Evolutionary conservation across 2,113 vertebrate species (phyloP).

Genomic region (Siphamia tubifer): DNA sequence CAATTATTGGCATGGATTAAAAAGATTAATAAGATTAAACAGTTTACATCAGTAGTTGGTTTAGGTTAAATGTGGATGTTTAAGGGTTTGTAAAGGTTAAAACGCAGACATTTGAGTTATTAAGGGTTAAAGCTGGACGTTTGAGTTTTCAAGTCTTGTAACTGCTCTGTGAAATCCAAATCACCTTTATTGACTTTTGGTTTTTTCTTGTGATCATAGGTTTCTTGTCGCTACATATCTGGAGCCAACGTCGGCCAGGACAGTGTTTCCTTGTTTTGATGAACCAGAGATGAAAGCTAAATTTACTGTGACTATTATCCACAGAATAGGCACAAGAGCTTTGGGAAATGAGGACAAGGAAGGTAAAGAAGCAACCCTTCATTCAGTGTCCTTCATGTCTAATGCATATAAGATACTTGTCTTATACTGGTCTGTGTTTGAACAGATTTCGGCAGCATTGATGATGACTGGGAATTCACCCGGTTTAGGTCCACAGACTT

Average conservation of each 20-base stretch:
- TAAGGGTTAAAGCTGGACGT: no score
- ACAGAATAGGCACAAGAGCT: constrained; percentile 32
- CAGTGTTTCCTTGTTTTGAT: constrained; percentile 94
- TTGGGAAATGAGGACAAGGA: constrained; percentile 70
- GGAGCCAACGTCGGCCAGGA: constrained; percentile 84
- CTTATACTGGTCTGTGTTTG: not conserved
- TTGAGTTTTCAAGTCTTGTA: no score
- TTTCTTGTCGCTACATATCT: constrained; percentile 86
- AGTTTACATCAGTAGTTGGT: no score
- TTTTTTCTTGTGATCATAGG: constrained; percentile 65
- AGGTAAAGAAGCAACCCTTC: constrained; percentile 21
- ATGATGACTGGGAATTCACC: constrained; percentile 51
- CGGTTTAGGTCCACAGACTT: constrained; percentile 40
- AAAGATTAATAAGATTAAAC: no score
- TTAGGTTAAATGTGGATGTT: no score
- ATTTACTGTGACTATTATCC: constrained; percentile 83
- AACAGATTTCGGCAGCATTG: fast-evolving
- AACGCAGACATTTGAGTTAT: no score
- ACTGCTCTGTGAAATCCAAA: no score
- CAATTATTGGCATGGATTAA: no score
- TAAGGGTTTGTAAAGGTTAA: no score
- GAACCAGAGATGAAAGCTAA: constrained; percentile 93
- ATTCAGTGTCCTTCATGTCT: not conserved
- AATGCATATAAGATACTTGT: no score
- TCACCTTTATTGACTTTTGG: no score